Percentiles rank a stretch among this genome's conserved stretches.
Conservation (phyloP, 2,888 invertebrate genomes). For the Trimorus sp. region DNA sequence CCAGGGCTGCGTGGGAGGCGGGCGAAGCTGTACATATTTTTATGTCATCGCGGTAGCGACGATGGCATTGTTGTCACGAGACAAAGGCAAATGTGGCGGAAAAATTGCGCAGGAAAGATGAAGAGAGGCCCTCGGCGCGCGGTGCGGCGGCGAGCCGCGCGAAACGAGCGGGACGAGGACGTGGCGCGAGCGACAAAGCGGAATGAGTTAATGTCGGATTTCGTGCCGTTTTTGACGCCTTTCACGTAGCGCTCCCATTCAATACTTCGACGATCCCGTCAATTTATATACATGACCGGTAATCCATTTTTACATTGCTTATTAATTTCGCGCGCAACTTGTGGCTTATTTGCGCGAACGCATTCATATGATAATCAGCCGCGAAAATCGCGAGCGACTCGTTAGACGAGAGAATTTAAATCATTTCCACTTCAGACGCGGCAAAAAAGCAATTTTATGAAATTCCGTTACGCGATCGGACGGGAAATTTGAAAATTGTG, state of each 20-base stretch:
- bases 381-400: constrained; percentile 5
- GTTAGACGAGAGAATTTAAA: too few relatives aligned
- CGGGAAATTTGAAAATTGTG: too few relatives aligned
- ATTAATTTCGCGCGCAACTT: constrained; percentile 19
- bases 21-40: constrained; percentile 78
- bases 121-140: constrained; percentile 66
- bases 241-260: constrained; percentile 29
- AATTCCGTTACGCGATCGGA: too few relatives aligned
- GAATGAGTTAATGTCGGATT: constrained; percentile 76
- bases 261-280: constrained; percentile 47
- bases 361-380: not conserved
- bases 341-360: too few relatives aligned
- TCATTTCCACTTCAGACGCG: too few relatives aligned
- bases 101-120: constrained; percentile 78
- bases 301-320: constrained; percentile 32
- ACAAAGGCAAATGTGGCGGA: constrained; percentile 80
- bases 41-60: constrained; percentile 79
- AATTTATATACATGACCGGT: constrained; percentile 37
- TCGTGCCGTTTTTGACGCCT: constrained; percentile 70
- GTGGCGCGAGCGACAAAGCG: constrained; percentile 70
- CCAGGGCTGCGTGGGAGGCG: constrained; percentile 53
- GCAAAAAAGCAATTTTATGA: too few relatives aligned
- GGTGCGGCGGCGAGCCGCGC: constrained; percentile 63
- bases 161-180: constrained; percentile 61
- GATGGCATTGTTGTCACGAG: constrained; percentile 82